phyloP scores from a whole-genome alignment of 1,140 invertebrate genomes.

The Danaus melanippus region DNA sequence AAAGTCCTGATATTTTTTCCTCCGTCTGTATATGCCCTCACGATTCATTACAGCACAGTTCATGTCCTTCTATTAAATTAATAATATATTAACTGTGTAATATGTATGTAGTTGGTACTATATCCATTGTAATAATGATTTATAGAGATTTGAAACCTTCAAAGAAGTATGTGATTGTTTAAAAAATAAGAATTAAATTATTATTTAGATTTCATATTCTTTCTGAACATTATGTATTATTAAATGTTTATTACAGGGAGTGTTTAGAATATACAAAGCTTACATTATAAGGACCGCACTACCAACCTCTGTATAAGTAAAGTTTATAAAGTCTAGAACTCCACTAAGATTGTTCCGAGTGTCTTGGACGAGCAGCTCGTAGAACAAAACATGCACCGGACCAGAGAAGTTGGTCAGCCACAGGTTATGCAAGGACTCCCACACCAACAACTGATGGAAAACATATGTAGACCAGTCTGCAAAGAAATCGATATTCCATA shows the following conservation, averaged over 20 bases:
- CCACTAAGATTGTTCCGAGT: constrained; percentile 73
- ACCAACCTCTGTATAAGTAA: constrained; percentile 46
- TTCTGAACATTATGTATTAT: too few species aligned
- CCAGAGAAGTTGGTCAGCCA: constrained; percentile 82
- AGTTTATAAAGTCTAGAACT: constrained; percentile 76
- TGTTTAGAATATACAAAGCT: not conserved
- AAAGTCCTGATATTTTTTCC: constrained; percentile 76
- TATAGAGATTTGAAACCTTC: not conserved
- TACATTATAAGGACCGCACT: not conserved
- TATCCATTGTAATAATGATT: constrained; percentile 2
- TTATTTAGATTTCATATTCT: too few species aligned
- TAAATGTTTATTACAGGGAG: too few species aligned
- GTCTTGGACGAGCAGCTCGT: constrained; percentile 78
- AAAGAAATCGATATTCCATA: constrained; percentile 6
- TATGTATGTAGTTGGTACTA: not conserved
- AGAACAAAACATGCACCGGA: constrained; percentile 79
- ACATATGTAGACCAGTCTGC: constrained; percentile 83
- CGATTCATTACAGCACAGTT: constrained; percentile 74
- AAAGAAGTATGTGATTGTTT: too few species aligned
- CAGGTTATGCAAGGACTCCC: constrained; percentile 78
- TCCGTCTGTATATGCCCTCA: constrained; percentile 81
- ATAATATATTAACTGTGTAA: constrained; percentile 8
- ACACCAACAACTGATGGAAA: constrained; percentile 75
- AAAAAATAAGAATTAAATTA: too few species aligned
- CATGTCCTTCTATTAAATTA: constrained; percentile 60